Evolutionary conservation across 1,140 invertebrate genomes (phyloP).

Genomic region (Hylaeus volcanicus): DNA sequence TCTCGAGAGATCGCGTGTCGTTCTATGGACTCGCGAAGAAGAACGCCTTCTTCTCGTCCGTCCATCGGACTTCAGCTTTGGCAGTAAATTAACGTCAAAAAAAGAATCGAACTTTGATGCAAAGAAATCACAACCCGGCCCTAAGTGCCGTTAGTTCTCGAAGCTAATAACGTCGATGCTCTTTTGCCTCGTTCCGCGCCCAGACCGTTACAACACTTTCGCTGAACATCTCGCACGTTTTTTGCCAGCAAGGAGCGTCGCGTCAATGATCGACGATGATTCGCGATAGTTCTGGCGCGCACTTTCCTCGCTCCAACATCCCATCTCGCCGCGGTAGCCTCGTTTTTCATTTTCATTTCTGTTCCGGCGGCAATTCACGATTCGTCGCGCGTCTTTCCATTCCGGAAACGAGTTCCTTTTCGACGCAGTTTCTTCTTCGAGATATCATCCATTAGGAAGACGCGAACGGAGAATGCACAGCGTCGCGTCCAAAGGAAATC

Average conservation of each 20-base stretch:
- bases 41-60: not conserved
- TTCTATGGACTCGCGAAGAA: not conserved
- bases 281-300: not conserved
- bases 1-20: not conserved
- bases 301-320: conserved; percentile 8
- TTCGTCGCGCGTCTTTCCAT: not conserved
- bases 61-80: too few species aligned
- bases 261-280: conserved; percentile 4
- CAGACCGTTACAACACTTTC: conserved; percentile 34
- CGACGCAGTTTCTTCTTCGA: not conserved
- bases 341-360: conserved; percentile 32
- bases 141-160: conserved; percentile 6
- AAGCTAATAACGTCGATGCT: not conserved
- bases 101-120: too few species aligned
- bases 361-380: not conserved
- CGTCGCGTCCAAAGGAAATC: not conserved
- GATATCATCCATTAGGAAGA: not conserved
- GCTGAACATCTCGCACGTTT: conserved; percentile 16
- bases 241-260: conserved; percentile 2
- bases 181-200: not conserved
- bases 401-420: not conserved
- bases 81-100: too few species aligned
- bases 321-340: not conserved
- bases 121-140: too few species aligned
- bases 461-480: not conserved